phyloP scores from a whole-genome alignment of 2,888 invertebrate species.

The Cephus spinipes region DNA sequence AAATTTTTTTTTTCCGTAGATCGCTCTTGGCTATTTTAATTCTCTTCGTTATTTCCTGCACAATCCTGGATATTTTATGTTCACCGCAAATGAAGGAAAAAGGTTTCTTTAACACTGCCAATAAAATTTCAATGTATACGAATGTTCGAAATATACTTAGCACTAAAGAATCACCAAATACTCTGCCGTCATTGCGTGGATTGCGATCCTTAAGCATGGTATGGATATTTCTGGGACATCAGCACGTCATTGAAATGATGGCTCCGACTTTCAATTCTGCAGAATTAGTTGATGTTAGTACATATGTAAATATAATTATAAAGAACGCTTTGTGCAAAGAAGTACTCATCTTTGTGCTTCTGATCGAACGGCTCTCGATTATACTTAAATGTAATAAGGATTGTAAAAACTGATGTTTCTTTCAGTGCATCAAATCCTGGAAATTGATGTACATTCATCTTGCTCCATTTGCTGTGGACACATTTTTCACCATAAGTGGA shows the following conservation, averaged over 20 bases:
- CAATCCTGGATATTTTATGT: slow-evolving; percentile 34
- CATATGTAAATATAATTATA: background rate
- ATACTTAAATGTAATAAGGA: too few relatives aligned
- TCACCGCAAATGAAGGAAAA: too few relatives aligned
- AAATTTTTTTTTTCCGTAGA: background rate
- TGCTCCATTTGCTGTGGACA: slow-evolving; percentile 66
- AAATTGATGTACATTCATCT: slow-evolving; percentile 62
- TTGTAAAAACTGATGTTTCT: slow-evolving; percentile 22
- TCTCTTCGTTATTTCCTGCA: slow-evolving; percentile 39
- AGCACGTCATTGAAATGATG: slow-evolving; percentile 57
- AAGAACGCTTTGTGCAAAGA: background rate
- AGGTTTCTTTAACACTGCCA: too few relatives aligned
- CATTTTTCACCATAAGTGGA: slow-evolving; percentile 67
- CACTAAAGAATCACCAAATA: slow-evolving; percentile 43
- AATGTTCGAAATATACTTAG: slow-evolving; percentile 60
- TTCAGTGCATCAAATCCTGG: slow-evolving; percentile 63
- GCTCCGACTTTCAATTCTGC: slow-evolving; percentile 59
- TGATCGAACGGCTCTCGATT: slow-evolving; percentile 6
- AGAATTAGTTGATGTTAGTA: slow-evolving; percentile 60
- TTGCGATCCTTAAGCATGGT: slow-evolving; percentile 68
- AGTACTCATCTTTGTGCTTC: slow-evolving; percentile 16
- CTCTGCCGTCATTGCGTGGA: slow-evolving; percentile 67
- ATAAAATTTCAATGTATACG: slow-evolving; percentile 62
- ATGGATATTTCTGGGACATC: slow-evolving; percentile 68
- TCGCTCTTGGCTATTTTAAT: background rate